Evolutionary conservation across 2,113 vertebrate genomes (phyloP), one percentile per base, ranked within the genome.

Genomic region (Suncus etruscus): DNA sequence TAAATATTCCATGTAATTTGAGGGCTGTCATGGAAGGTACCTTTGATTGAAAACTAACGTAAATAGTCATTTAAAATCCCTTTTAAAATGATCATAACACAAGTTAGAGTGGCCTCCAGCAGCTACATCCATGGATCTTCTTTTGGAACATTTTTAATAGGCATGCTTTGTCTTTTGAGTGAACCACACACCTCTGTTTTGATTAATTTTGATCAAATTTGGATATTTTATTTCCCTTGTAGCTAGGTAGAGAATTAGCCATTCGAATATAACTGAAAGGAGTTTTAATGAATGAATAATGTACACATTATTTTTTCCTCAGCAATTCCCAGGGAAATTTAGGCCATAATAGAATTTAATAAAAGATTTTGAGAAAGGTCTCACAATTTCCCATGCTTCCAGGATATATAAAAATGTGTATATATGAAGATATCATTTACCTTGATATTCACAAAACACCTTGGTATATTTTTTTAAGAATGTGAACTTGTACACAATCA

Each of bases 171-270:
- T 95, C n/a, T 84, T 94, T 93, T 83, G 76, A 91, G 74, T 92
- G 91, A 95, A 91, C 90, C 90, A 91, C 58, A 86, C 85, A 93
- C 29, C 69, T 95, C 79, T 96, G 91, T 96, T 94, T 93, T 91
- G 90, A 84, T 95, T 95, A 91, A 95, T 76, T 95, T 93, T 96
- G 72, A 94, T 96, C 86, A 76, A 92, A 90, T 94, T 94, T 96
- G 58, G 87, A 24, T 86, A 79, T 89, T 79, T 65, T 80, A 7
- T 89, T 95, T 95, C 50, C 24, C 87, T 97, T 93, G 39, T 70
- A 95, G 89, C 82, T 89, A 91, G 85, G 47, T 92, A 73, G n/a
- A 94, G 66, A 83, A 68, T 47, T 96, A 91, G 80, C 48, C 81
- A 90, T 69, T 96, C 95, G 86, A 75, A 39, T 83, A 74, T 76